A percentile compares a stretch with the other conserved stretches of the same genome.
Evolutionary conservation across 2,797 vertebrate genomes (phyloP).

Genomic region (Sebastes miniatus): DNA sequence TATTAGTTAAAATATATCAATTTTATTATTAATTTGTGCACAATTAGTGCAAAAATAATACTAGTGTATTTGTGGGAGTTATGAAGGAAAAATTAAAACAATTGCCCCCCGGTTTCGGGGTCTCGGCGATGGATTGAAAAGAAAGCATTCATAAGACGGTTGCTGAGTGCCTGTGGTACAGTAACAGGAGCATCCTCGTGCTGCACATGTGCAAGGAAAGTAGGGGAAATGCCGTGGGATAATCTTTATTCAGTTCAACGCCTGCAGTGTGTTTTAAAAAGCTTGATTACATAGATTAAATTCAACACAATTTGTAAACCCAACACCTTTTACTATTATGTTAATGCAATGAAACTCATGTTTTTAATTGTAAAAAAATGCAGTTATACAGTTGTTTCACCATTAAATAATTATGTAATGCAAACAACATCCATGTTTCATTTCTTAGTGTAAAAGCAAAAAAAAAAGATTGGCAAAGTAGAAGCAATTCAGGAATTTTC

Average conservation of each 20-base stretch:
- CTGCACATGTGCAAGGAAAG: not conserved
- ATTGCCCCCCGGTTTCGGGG: too few relatives aligned
- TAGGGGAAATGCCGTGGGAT: not conserved
- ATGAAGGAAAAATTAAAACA: too few relatives aligned
- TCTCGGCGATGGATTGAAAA: not conserved
- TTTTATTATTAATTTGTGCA: not conserved
- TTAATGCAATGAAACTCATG: not conserved
- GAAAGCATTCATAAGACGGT: not conserved
- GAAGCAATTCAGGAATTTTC: not conserved
- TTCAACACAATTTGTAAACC: not conserved
- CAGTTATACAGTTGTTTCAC: not conserved
- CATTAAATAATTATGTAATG: not conserved
- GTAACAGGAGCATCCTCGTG: not conserved
- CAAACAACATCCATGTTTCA: not conserved
- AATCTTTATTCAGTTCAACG: not conserved
- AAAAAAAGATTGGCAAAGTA: not conserved
- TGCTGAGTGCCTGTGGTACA: not conserved
- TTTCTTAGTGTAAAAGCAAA: not conserved
- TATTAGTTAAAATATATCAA: not conserved
- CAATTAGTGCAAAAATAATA: not conserved
- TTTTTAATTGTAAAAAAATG: not conserved
- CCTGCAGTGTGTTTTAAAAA: not conserved
- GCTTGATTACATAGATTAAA: not conserved
- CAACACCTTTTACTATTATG: not conserved
- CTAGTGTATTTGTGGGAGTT: not conserved